Conservation (phyloP, 2,888 invertebrate species). For the Eueremaeus valkanovi region DNA sequence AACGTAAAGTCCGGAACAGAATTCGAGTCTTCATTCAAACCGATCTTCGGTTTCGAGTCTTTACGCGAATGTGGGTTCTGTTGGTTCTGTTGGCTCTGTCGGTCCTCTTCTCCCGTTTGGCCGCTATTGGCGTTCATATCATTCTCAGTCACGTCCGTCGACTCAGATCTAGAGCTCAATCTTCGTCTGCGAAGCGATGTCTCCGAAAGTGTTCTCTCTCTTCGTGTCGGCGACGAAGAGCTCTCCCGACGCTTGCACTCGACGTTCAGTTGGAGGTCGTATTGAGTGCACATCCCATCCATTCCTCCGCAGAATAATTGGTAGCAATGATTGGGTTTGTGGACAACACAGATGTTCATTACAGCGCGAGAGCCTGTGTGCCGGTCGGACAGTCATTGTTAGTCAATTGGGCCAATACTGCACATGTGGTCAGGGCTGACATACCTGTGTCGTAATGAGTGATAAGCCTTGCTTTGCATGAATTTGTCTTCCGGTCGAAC, state of each 20-base stretch:
- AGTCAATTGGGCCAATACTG: not conserved
- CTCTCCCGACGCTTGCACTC: constrained; percentile 22
- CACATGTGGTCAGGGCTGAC: not conserved
- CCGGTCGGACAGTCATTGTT: not conserved
- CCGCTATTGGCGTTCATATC: constrained; percentile 34
- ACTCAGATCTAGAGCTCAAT: constrained; percentile 35
- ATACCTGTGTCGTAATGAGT: constrained; percentile 73
- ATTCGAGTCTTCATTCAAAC: constrained; percentile 2
- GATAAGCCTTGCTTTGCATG: constrained; percentile 78
- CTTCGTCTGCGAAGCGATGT: constrained; percentile 37
- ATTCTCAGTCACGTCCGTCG: constrained; percentile 5
- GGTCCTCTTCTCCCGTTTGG: not conserved
- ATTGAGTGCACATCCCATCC: constrained; percentile 71
- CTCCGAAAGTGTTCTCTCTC: constrained; percentile 10
- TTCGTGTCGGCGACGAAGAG: constrained; percentile 12
- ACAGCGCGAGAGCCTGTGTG: constrained; percentile 48
- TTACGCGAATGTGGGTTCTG: not conserved
- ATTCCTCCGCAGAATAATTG: constrained; percentile 60
- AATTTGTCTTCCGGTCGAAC: constrained; percentile 67
- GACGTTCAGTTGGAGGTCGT: constrained; percentile 53
- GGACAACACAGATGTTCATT: constrained; percentile 45
- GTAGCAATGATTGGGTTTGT: constrained; percentile 56
- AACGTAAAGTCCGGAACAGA: constrained; percentile 48
- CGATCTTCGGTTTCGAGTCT: constrained; percentile 8
- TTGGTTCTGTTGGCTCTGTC: too few species aligned